phyloP scores from a whole-genome alignment of 2,797 vertebrate species.

The Menidia menidia region DNA sequence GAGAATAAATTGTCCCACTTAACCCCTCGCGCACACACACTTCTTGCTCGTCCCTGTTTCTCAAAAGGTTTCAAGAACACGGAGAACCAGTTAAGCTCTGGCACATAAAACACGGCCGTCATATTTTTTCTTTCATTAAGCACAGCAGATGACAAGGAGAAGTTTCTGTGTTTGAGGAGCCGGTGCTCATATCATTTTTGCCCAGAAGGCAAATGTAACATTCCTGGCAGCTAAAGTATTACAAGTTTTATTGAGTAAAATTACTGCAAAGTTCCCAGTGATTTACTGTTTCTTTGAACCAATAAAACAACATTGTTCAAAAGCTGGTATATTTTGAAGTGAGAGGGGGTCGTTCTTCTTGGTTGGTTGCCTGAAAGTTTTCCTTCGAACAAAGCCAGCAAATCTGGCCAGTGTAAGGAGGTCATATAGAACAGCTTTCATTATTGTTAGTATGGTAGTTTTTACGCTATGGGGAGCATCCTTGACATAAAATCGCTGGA shows the following conservation, averaged over 20 bases:
- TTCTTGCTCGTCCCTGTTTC: background rate
- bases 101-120: conserved; percentile 3
- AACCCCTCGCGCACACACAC: conserved; percentile 20
- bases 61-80: background rate
- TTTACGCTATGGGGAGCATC: conserved; percentile 13
- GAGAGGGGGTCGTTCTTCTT: conserved; percentile 11
- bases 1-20: background rate
- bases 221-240: conserved; percentile 30
- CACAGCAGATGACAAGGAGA: conserved; percentile 18
- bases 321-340: conserved; percentile 7
- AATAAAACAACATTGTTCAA: conserved; percentile 23
- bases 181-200: conserved; percentile 11
- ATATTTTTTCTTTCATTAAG: conserved; percentile 49
- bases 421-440: conserved; percentile 31
- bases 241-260: conserved; percentile 28
- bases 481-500: conserved; percentile 35
- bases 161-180: conserved; percentile 17
- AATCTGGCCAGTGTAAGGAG: conserved; percentile 32
- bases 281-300: conserved; percentile 22
- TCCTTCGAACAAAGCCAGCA: conserved; percentile 17
- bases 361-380: conserved; percentile 21
- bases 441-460: conserved; percentile 14
- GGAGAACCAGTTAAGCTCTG: background rate
- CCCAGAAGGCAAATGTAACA: conserved; percentile 27
- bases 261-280: conserved; percentile 17